Evolutionary conservation across 2,797 vertebrate species (phyloP).

Genomic region (Microchirus variegatus): DNA sequence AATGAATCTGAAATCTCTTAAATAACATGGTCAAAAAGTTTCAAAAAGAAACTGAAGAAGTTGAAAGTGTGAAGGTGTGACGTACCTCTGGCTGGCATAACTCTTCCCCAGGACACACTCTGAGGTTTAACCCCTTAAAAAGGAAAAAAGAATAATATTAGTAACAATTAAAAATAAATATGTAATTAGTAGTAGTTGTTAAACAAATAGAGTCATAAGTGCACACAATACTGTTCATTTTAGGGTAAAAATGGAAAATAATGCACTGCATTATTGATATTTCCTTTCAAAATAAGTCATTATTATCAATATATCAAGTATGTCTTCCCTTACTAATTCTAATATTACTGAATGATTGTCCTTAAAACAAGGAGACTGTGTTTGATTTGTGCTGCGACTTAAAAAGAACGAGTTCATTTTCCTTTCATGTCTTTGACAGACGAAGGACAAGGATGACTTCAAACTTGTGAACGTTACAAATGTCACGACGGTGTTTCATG

Average conservation of each 20-base stretch:
- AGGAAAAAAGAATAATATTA: neutral
- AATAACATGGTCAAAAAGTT: neutral
- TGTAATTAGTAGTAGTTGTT: neutral
- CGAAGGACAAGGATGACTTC: neutral
- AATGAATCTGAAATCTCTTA: neutral
- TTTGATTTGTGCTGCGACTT: too few relatives aligned
- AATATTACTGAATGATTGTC: too few relatives aligned
- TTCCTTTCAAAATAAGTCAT: too few relatives aligned
- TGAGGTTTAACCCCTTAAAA: constrained; percentile 76
- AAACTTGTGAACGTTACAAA: constrained; percentile 5
- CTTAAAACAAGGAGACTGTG: too few relatives aligned
- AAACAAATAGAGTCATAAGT: neutral
- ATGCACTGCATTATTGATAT: too few relatives aligned
- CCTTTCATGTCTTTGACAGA: neutral
- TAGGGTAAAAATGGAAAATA: too few relatives aligned
- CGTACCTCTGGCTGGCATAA: constrained; percentile 68
- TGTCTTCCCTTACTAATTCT: too few relatives aligned
- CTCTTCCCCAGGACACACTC: constrained; percentile 65
- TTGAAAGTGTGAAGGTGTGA: neutral
- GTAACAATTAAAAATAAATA: neutral
- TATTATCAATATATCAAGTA: too few relatives aligned
- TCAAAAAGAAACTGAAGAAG: neutral
- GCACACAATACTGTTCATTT: too few relatives aligned
- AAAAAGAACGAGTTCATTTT: too few relatives aligned
- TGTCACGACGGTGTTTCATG: neutral